Base-by-base conservation (phyloP, 2,888 invertebrate species). In the Rhimphoctona megacephalus region DNA sequence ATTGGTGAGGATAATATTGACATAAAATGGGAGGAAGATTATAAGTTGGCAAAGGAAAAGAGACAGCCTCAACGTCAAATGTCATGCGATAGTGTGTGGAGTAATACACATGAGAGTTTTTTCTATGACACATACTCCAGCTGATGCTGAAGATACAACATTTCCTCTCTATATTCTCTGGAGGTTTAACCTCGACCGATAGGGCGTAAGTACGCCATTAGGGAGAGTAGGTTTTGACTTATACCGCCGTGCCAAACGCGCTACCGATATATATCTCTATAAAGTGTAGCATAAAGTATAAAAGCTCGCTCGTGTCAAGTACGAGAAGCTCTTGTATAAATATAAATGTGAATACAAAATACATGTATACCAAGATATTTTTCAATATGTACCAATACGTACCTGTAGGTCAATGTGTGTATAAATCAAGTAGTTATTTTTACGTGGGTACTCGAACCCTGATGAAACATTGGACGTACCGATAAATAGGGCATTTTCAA, bases 141-240 rank as follows among this genome's bases (percentile, higher is more conserved):
- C 43, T 30, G 25, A 19, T 46, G 73, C 83, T 54, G 30, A 17
- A 57, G 30, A 43, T 61, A 66, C 46, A 25, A n/a, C 3, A 73
- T 61, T 14, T 76, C 61, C 54, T 39, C 19, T 54, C 77, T 22
- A 30, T 69, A 69, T 78, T 85, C 87, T 87, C 87, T 76, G 57
- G 87, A 85, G 87, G 87, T 85, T 85, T 80, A 80, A 85, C 66
- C 76, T 79, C 81, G 69, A 82, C 66, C 81, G 46, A 81, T 64
- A 57, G 43, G 85, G 85, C 83, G 87, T 72, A 76, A 85, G 83
- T 85, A 90, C 89, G 90, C 93, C 92, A 94, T 93, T 93, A 93
- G 91, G 92, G 90, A 93, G 93, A 94, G 93, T 93, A 92, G 92
- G 91, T 93, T 94, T 93, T 94, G 93, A 93, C 93, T 94, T 93